Conservation (phyloP, 2,888 invertebrate species). For the Harmothoe impar region DNA sequence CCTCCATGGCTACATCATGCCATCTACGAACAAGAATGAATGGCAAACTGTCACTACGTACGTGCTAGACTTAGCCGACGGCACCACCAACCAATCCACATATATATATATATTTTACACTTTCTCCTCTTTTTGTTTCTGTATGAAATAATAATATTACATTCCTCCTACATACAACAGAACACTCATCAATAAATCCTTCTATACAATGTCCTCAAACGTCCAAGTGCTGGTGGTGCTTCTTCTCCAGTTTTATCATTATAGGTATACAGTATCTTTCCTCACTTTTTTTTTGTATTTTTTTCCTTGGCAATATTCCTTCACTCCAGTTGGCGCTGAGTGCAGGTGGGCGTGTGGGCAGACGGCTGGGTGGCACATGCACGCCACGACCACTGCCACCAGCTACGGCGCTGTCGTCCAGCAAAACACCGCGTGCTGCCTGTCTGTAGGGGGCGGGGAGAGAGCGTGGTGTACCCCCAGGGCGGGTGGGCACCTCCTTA, state of each 20-base stretch:
- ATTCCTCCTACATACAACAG: constrained; percentile 45
- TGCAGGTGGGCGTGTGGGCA: background rate
- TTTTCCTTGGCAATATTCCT: background rate
- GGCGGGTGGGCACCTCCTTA: constrained; percentile 28
- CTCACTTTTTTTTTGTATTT: too few species aligned
- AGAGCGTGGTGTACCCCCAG: background rate
- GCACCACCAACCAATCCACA: constrained; percentile 8
- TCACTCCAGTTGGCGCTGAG: background rate
- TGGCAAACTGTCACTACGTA: background rate
- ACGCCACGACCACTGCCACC: background rate
- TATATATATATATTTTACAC: background rate
- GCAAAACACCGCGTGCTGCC: constrained; percentile 46
- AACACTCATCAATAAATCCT: constrained; percentile 9
- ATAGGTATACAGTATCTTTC: too few species aligned
- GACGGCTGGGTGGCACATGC: background rate
- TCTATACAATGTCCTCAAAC: constrained; percentile 38
- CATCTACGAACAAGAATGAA: constrained; percentile 21
- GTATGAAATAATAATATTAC: constrained; percentile 42
- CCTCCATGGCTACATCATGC: constrained; percentile 17
- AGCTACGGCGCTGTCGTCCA: constrained; percentile 10
- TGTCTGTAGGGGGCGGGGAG: background rate
- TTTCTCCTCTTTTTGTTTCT: background rate
- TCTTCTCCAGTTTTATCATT: too few species aligned
- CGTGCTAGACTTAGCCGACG: background rate
- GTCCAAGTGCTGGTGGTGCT: constrained; percentile 15